Base-by-base conservation (phyloP, 2,113 vertebrate genomes). In the Oreochromis spilurus region DNA sequence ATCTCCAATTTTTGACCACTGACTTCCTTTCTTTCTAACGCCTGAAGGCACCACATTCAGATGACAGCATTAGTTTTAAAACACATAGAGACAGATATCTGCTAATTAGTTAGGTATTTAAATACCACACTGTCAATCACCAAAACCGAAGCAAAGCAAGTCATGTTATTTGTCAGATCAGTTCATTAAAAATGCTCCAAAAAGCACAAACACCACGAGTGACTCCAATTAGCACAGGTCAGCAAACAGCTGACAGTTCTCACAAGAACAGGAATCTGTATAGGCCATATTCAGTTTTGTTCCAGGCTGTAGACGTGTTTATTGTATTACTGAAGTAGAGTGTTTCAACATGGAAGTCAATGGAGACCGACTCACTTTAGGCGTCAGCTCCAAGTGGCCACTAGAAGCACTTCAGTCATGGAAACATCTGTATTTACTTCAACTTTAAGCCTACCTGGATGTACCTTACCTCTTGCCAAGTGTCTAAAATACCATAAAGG, bases 391-490 rank as follows among this genome's bases (percentile, higher is more conserved):
- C 21, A 0, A 26, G 9, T 24, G 43, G 21, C 9, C 14, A 48
- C 14, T 48, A 11, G 40, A 29, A 45, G 40, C 14, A 0, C 24
- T 75, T 21, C 40, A 45, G 38, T 26, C 26, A 17, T 29, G 9
- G 4, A 72, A 13, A 72, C 21, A 6, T 45, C 26, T 17, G 40
- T 17, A 7, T 72, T 72, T 17, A 0, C 38, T 72, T 72, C 40
- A 48, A 29, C 67, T 48, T 0, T 75, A 0, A 75, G 1, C 0
- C 40, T 0, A 4, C 67, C 40, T 72, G 9, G 40, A 40, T 48
- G 40, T 7, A 17, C 14, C 14, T 72, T 45, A 75, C 67, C 14
- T 48, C 9, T 48, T 75, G 24, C 14, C 16, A 29, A 75, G 43
- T 75, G 0, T 48, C 43, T 48, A 75, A 72, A 67, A 77, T 77